Base-by-base conservation (phyloP, 92 coral and sea anemone species). In the Montipora capitata region DNA sequence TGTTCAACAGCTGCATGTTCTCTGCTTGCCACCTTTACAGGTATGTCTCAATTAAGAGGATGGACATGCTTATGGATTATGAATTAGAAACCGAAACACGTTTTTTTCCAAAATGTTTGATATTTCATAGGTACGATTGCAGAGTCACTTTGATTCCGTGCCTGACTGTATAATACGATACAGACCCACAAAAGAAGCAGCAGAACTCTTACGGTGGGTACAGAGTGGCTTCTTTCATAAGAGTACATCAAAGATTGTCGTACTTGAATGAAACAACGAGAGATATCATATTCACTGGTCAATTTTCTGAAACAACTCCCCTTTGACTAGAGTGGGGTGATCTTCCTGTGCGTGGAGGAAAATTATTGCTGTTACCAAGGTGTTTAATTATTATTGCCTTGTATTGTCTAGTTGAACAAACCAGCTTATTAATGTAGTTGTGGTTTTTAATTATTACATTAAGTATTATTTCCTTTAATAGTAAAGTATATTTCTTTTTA, bases 341-440 rank as follows among this genome's bases (percentile, higher is more conserved):
- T 61, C 67, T 1, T 61, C 67, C 67, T 61, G 67, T 61, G 67
- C 14, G 67, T 61, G 67, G 67, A 61, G 67, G 67, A 17, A 61
- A 61, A 61, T 16, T 61, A 61, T 61, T 61, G 67, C 67, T 61
- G 14, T 15, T 61, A 13, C 3, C 67, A 54, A 11, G 59, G 12
- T 54, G 59, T 54, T 54, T 54, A 54, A 6, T 54, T 54, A 54
- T 54, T 54, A 61, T 61, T 61, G 67, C 39, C 67, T 61, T 61
- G 67, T 61, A 61, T 61, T 61, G 67, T 61, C 67, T 61, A 61
- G 20, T 61, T 61, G 67, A 16, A 61, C 67, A 61, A 61, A 61
- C 67, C 67, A 61, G 67, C 67, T 61, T 61, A 61, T 61, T 61
- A 61, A 61, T 61, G 20, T 61, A 13, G 67, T 61, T 61, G 67